phyloP scores from a whole-genome alignment of 2,113 vertebrate genomes.

The Neolamprologus longior region DNA sequence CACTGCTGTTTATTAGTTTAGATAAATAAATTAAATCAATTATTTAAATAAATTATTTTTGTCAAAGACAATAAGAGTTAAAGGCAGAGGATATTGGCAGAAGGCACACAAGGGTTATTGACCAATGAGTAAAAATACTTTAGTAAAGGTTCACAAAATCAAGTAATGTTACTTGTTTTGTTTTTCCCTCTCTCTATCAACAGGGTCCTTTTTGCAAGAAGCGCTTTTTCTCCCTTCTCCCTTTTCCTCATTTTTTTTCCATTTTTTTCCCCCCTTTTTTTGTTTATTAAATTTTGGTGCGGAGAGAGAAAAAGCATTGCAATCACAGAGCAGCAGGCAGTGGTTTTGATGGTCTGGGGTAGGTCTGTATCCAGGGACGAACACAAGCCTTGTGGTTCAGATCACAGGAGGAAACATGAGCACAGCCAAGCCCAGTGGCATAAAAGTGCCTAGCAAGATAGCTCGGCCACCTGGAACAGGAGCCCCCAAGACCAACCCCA shows the following conservation, averaged over 20 bases:
- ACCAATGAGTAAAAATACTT: background rate
- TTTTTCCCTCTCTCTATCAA: background rate
- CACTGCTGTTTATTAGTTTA: background rate
- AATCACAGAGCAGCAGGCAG: background rate
- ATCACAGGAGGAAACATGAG: constrained; percentile 78
- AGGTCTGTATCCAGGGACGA: constrained; percentile 30
- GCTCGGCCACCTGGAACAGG: constrained; percentile 68
- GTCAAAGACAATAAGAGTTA: background rate
- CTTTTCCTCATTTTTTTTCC: constrained; percentile 38
- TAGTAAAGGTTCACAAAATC: background rate
- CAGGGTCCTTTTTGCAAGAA: constrained; percentile 55
- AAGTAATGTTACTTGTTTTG: background rate
- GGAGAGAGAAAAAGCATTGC: background rate
- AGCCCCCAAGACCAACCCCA: constrained; percentile 71
- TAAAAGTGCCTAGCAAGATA: constrained; percentile 93
- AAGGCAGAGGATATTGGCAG: background rate
- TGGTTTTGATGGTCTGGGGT: constrained; percentile 62
- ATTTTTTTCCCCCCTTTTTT: fast-evolving
- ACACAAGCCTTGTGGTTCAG: constrained; percentile 35
- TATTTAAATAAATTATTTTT: background rate
- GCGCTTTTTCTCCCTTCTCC: constrained; percentile 10
- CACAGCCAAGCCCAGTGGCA: constrained; percentile 87
- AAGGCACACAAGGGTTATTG: background rate
- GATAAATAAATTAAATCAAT: background rate
- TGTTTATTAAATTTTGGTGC: background rate